A percentile compares a stretch with the other conserved stretches of the same genome.
These are phyloP conservation scores for Noctuana brunneofusca DNA, from an alignment of 2,888 invertebrate genomes.

Conservation along the genomic window DNA sequence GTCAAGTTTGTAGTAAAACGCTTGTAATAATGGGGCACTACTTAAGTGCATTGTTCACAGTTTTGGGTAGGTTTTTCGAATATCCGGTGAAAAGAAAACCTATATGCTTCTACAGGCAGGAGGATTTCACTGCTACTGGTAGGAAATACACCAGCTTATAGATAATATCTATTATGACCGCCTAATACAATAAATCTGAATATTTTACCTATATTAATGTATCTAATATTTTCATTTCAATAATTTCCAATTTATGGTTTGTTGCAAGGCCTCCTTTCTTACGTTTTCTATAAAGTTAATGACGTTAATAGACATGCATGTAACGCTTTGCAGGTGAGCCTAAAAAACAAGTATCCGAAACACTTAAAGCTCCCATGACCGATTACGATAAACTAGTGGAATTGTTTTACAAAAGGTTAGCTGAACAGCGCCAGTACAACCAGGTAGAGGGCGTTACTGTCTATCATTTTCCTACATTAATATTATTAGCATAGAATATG, in stretches of 20 bases:
- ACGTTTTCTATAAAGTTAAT: background rate
- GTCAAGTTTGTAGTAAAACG: too few relatives aligned
- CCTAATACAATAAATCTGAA: too few relatives aligned
- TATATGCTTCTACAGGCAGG: conserved; percentile 82
- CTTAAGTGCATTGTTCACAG: conserved; percentile 67
- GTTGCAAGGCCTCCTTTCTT: too few relatives aligned
- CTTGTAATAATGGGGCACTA: conserved; percentile 71
- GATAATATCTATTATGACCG: too few relatives aligned
- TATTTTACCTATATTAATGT: too few relatives aligned
- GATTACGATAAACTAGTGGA: conserved; percentile 81
- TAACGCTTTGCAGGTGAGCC: conserved; percentile 56
- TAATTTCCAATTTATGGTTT: too few relatives aligned
- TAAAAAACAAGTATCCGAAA: conserved; percentile 53
- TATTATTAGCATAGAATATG: too few relatives aligned
- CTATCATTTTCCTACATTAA: too few relatives aligned
- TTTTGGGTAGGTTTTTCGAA: conserved; percentile 77
- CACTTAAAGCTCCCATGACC: conserved; percentile 56
- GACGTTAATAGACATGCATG: background rate
- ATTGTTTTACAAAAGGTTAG: conserved; percentile 75
- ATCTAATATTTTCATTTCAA: too few relatives aligned
- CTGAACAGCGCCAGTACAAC: conserved; percentile 76
- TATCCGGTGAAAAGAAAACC: conserved; percentile 83
- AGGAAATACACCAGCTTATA: conserved; percentile 5
- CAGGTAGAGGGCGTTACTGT: conserved; percentile 64
- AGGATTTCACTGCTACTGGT: conserved; percentile 83